These are phyloP conservation scores for Myotis lucifugus DNA, from an alignment of 2,113 vertebrate genomes.

Conservation along the genomic window DNA sequence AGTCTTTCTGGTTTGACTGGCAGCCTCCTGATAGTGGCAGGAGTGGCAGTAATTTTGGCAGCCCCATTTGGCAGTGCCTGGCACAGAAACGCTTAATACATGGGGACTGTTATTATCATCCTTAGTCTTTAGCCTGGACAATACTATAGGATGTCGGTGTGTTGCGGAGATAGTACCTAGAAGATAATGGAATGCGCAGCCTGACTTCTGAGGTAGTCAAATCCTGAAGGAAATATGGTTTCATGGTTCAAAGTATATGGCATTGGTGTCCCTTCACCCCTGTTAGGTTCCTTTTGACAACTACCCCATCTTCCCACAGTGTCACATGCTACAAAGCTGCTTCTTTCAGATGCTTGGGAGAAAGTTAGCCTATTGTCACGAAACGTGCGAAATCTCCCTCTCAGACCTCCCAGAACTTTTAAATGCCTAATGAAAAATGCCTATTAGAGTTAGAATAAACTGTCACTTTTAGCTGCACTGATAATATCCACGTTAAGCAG, in stretches of 20 bases:
- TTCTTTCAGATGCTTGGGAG: constrained; percentile 2
- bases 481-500: constrained; percentile 3
- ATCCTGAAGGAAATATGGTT: background rate
- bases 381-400: background rate
- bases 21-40: background rate
- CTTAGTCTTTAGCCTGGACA: background rate
- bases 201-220: background rate
- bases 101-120: background rate
- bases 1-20: constrained; percentile 35
- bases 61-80: background rate
- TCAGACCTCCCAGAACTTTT: constrained; percentile 38
- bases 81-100: background rate
- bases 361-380: background rate
- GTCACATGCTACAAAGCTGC: background rate
- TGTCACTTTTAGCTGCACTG: constrained; percentile 9
- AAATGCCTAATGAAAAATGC: constrained; percentile 47
- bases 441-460: constrained; percentile 32
- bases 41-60: background rate
- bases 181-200: background rate
- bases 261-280: background rate
- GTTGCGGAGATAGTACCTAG: background rate
- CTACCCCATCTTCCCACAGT: background rate
- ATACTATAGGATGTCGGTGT: background rate
- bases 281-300: background rate
- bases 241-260: background rate